Evolutionary conservation across 2,888 invertebrate genomes (phyloP).

Genomic region (Quadriops clusia): DNA sequence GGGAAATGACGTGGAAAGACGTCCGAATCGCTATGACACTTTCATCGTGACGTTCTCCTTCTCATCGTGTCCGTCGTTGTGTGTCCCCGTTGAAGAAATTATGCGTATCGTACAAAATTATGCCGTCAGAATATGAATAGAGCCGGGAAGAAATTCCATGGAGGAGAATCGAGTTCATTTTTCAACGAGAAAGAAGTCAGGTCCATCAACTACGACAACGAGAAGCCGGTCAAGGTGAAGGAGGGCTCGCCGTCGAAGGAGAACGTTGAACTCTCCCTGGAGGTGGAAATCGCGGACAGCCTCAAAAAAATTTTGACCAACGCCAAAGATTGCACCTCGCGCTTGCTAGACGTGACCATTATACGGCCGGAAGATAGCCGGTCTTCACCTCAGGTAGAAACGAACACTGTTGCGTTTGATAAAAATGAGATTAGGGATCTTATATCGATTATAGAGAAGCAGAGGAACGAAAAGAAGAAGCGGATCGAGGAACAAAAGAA

Average conservation of each 20-base stretch:
- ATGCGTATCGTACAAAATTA: no score
- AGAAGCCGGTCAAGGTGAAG: no score
- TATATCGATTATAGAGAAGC: conserved; percentile 14
- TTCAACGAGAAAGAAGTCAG: no score
- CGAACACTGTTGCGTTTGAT: conserved; percentile 14
- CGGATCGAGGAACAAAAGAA: neutral
- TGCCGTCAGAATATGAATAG: no score
- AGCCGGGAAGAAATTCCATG: no score
- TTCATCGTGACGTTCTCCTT: no score
- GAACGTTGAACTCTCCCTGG: conserved; percentile 25
- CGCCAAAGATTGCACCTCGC: conserved; percentile 23
- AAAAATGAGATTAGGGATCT: conserved; percentile 13
- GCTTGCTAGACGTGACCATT: conserved; percentile 30
- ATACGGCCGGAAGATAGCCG: conserved; percentile 26
- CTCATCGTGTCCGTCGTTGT: no score
- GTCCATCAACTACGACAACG: no score
- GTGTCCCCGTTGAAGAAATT: no score
- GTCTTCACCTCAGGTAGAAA: conserved; percentile 10
- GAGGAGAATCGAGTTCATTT: no score
- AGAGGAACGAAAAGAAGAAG: neutral
- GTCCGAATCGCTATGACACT: no score
- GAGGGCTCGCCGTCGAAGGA: conserved; percentile 10
- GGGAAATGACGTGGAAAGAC: no score
- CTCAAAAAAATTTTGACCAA: conserved; percentile 25
- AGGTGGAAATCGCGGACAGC: conserved; percentile 30